phyloP scores from a whole-genome alignment of 92 coral and sea anemone species.

The Heteractis magnifica region DNA sequence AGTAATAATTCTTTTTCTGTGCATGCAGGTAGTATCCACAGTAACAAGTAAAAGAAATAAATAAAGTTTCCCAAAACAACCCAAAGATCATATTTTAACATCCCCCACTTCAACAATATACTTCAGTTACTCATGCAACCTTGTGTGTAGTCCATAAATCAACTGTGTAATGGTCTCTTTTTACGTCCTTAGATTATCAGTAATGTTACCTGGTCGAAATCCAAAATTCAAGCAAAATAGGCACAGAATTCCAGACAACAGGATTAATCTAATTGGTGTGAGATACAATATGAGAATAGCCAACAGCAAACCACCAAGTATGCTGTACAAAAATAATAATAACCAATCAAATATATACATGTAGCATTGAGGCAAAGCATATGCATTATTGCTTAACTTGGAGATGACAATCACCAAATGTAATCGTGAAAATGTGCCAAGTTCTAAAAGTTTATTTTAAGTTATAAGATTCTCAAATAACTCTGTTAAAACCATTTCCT shows the following conservation, averaged over 20 bases:
- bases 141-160: neutral
- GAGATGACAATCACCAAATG: no score
- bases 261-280: neutral
- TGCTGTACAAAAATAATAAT: conserved; percentile 4
- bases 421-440: no score
- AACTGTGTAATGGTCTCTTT: neutral
- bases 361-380: neutral
- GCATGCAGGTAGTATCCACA: no score
- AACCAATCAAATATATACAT: neutral
- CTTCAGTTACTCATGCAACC: neutral
- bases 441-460: neutral
- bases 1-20: no score
- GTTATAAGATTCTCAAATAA: neutral
- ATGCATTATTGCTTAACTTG: no score
- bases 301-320: neutral
- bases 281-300: conserved; percentile 14
- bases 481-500: neutral
- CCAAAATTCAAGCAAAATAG: conserved; percentile 34
- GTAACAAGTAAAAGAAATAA: no score
- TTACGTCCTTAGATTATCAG: neutral
- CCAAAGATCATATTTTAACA: no score
- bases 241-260: conserved; percentile 14
- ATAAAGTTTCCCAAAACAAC: no score
- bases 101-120: no score
- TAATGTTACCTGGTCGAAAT: conserved; percentile 29